Base-by-base conservation (phyloP, 2,113 vertebrate genomes). In the Chelonoidis abingdonii region DNA sequence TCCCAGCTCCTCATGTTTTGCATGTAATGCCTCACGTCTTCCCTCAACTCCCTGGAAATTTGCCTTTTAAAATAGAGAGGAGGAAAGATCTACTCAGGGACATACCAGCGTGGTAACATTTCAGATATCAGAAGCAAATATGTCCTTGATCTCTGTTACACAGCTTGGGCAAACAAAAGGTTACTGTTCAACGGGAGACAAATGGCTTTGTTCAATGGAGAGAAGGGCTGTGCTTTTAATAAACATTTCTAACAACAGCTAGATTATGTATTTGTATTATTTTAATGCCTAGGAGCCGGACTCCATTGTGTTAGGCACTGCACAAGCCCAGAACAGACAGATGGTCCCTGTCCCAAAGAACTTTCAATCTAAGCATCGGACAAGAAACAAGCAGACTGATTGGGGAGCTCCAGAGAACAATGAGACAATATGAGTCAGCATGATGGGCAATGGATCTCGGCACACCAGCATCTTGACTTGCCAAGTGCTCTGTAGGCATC, bases 151-250 rank as follows among this genome's bases (percentile, higher is more conserved):
- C 96, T 89, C 93, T 83, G 86, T 93, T 76, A 80, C 89, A 62
- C 22, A 49, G 72, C 87, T 84, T 1, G 0, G 96, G 84, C 92
- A 97, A 97, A 97, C 85, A 97, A 95, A 97, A 92, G 93, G 92
- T 95, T 95, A 97, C 97, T 96, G 93, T 94, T 96, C 96, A 95
- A 95, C 82, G 27, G 84, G 87, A 95, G 87, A 96, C 93, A 96
- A 97, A 96, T 75, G 92, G 85, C 95, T 96, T 95, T 90, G 79
- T 89, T 84, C 1, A 0, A 65, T 29, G 83, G 57, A 38, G 88
- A 54, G 84, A 95, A 0, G 1, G 89, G 59, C 8, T 6, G 50
- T 65, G 86, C 35, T 7, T 91, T 93, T 41, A 84, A 83, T 84
- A 79, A 93, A 80, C 87, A 85, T 84, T 93, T 75, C 81, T 84